Evolutionary conservation across 2,888 invertebrate species (phyloP), one percentile per base, ranked within the genome.

Genomic region (Ennomos erosarius): DNA sequence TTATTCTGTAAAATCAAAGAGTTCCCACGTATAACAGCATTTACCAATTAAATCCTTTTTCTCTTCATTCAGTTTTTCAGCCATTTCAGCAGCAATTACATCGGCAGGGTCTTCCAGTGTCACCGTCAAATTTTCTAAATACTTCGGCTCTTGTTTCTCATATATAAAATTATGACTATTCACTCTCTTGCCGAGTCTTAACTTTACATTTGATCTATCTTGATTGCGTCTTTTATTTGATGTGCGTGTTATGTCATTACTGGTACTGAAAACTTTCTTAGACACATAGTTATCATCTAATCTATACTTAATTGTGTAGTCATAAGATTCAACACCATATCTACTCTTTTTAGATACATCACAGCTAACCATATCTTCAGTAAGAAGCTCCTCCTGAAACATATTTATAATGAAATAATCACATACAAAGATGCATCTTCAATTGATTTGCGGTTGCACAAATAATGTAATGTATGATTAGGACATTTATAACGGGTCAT

Each of bases 321-420:
- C 95, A 85, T 97, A 97, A 81, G 95, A 95, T 85, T 97, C 97
- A 50, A 97, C 95, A 79, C 95, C 88, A 94, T 95, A 82, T 93
- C 93, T 79, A 88, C 94, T 79, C 87, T 93, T 75, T 90, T 94
- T 84, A 87, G 95, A 94, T 9, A 97, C 97, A 83, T 96, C 96
- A 85, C 96, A 96, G 42, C 94, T 94, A 10, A 95, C 94, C 88
- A 98, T 93, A 71, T 96, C 95, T 78, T 97, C 96, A 33, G 96
- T 95, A 51, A 98, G 85, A 0, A 96, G 93, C 69, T 97, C 97
- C 79, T 97, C 97, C 88, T 97, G 95, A n/a, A 90, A 89, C 26
- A 55, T 9, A 9, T 34, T 9, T 10, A 5, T 34, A 1, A 33
- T 43, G n/a, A 33, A 33, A 26, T 26, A 6, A 26, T 6, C 3